These are phyloP conservation scores for Leptothorax acervorum DNA, from an alignment of 2,888 invertebrate genomes.

Conservation along the genomic window DNA sequence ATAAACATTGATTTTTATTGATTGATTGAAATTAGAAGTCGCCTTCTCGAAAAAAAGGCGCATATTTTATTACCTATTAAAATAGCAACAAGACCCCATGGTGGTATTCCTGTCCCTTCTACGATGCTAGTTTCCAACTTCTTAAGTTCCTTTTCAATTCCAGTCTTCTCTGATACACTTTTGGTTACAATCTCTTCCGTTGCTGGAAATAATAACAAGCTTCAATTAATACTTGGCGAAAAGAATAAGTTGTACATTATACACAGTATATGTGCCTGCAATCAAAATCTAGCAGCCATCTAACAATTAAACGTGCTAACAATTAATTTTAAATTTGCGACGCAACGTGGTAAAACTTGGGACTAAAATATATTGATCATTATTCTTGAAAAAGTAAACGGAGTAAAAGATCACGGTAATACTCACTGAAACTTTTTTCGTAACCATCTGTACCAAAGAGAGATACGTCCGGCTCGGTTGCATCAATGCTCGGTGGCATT, in stretches of 20 bases:
- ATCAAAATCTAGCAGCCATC: background rate
- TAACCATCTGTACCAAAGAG: background rate
- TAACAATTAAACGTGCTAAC: background rate
- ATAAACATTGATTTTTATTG: background rate
- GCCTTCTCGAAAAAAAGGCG: background rate
- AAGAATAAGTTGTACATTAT: background rate
- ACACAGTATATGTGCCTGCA: background rate
- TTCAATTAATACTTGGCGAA: background rate
- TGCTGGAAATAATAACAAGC: slow-evolving; percentile 34
- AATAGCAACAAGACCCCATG: slow-evolving; percentile 94
- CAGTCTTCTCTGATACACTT: slow-evolving; percentile 68
- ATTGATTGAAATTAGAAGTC: background rate
- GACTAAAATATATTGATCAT: background rate
- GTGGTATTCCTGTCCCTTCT: slow-evolving; percentile 92
- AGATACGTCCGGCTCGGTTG: background rate
- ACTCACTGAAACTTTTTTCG: background rate
- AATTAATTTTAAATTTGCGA: background rate
- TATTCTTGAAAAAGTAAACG: background rate
- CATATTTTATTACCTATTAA: slow-evolving; percentile 89
- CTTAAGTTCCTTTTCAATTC: slow-evolving; percentile 84
- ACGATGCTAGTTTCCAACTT: slow-evolving; percentile 88
- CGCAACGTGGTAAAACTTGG: background rate
- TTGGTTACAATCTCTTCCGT: slow-evolving; percentile 73
- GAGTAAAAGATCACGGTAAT: background rate
- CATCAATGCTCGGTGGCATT: slow-evolving; percentile 64